phyloP scores from a whole-genome alignment of 2,113 vertebrate genomes.

The Alaudala cheleensis region DNA sequence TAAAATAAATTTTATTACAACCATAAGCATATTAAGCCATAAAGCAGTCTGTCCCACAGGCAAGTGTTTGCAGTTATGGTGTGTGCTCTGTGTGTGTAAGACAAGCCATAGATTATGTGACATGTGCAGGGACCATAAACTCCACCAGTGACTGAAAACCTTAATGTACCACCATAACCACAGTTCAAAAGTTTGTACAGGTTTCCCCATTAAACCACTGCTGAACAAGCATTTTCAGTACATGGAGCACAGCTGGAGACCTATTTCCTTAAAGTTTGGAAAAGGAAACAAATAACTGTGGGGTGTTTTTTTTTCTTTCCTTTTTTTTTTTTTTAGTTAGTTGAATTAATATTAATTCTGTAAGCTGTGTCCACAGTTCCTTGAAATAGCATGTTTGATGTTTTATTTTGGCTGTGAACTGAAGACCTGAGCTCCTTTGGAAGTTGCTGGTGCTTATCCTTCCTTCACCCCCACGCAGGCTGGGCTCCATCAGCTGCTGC shows the following conservation, averaged over 20 bases:
- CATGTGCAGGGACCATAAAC: background rate
- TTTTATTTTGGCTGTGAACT: background rate
- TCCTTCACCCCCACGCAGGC: background rate
- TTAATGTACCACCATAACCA: background rate
- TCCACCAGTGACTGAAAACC: background rate
- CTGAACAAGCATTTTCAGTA: background rate
- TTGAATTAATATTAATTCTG: background rate
- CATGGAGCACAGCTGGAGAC: background rate
- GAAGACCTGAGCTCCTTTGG: background rate
- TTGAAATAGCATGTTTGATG: background rate
- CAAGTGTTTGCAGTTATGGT: constrained; percentile 11
- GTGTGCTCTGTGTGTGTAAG: background rate
- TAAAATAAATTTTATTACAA: constrained; percentile 60
- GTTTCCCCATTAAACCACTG: background rate
- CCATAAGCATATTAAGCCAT: constrained; percentile 19
- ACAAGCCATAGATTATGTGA: background rate
- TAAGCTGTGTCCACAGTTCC: background rate
- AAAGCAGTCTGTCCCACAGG: constrained; percentile 16
- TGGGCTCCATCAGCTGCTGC: background rate
- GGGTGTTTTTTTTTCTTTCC: too few species aligned
- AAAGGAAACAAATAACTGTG: background rate
- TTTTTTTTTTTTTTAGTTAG: background rate
- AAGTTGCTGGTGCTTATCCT: background rate
- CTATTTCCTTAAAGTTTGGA: background rate
- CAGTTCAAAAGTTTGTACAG: background rate